Evolutionary conservation across 2,113 vertebrate species (phyloP).

Genomic region (Pygoscelis adeliae): DNA sequence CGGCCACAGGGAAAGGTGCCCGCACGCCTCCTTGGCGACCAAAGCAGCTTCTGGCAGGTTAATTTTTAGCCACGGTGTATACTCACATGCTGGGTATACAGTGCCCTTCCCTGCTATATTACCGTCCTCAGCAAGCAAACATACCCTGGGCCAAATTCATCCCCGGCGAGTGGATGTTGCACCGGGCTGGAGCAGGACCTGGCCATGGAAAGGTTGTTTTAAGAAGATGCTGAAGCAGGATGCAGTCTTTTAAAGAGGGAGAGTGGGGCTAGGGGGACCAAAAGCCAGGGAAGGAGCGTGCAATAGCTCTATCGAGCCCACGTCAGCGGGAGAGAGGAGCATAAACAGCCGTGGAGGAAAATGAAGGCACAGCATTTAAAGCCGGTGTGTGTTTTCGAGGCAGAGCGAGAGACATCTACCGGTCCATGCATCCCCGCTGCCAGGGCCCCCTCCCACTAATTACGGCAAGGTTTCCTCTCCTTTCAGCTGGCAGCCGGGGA

Average conservation of each 20-base stretch:
- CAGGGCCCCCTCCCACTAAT: constrained; percentile 64
- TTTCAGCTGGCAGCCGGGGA: constrained; percentile 70
- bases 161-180: accelerated
- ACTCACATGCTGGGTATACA: not conserved
- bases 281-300: not conserved
- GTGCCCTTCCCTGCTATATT: not conserved
- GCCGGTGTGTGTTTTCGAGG: constrained; percentile 4
- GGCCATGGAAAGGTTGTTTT: not conserved
- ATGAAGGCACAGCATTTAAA: constrained; percentile 43
- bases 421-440: constrained; percentile 41
- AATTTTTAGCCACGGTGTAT: not conserved
- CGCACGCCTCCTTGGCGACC: accelerated
- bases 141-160: not conserved
- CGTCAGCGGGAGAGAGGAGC: not conserved
- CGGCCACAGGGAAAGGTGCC: not conserved
- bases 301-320: not conserved
- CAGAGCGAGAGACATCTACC: constrained; percentile 73
- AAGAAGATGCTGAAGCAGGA: not conserved
- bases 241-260: not conserved
- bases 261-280: not conserved
- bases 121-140: not conserved
- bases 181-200: not conserved
- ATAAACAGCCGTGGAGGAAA: not conserved
- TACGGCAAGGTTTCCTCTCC: constrained; percentile 65
- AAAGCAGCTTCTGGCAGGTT: not conserved